Percentiles rank a stretch among this genome's conserved stretches.
Evolutionary conservation across 2,797 vertebrate species (phyloP).

Genomic region (Rachycentron canadum): DNA sequence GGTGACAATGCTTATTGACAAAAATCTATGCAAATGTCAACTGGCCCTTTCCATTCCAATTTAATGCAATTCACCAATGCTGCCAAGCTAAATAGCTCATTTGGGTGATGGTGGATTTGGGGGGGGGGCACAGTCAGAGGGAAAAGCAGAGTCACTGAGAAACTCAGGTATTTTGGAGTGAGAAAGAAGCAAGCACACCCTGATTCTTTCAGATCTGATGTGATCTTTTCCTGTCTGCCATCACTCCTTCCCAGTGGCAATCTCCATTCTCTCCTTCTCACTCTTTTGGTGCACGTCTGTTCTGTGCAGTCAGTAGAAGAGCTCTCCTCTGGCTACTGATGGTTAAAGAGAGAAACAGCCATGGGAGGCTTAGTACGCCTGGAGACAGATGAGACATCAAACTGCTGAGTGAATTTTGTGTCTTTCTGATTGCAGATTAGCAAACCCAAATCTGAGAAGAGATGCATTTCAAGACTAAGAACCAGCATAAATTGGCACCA

Average conservation of each 20-base stretch:
- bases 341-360: constrained; percentile 34
- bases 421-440: constrained; percentile 47
- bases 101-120: background rate
- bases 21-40: constrained; percentile 80
- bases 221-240: constrained; percentile 29
- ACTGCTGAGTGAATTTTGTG: constrained; percentile 27
- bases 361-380: constrained; percentile 33
- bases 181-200: constrained; percentile 32
- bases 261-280: constrained; percentile 40
- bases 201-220: constrained; percentile 44
- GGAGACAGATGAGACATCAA: constrained; percentile 40
- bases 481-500: constrained; percentile 17
- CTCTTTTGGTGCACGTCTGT: constrained; percentile 48
- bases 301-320: constrained; percentile 46
- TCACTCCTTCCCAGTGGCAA: constrained; percentile 49
- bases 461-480: constrained; percentile 12
- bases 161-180: constrained; percentile 30
- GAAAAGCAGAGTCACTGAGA: constrained; percentile 2
- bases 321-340: constrained; percentile 44
- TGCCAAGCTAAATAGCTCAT: constrained; percentile 64
- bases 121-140: constrained; percentile 13
- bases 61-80: constrained; percentile 67
- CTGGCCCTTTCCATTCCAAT: constrained; percentile 71
- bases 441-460: constrained; percentile 32
- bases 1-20: constrained; percentile 78